These are phyloP conservation scores for Caenorhabditis wallacei DNA, from an alignment of 2,888 invertebrate species.

Conservation along the genomic window DNA sequence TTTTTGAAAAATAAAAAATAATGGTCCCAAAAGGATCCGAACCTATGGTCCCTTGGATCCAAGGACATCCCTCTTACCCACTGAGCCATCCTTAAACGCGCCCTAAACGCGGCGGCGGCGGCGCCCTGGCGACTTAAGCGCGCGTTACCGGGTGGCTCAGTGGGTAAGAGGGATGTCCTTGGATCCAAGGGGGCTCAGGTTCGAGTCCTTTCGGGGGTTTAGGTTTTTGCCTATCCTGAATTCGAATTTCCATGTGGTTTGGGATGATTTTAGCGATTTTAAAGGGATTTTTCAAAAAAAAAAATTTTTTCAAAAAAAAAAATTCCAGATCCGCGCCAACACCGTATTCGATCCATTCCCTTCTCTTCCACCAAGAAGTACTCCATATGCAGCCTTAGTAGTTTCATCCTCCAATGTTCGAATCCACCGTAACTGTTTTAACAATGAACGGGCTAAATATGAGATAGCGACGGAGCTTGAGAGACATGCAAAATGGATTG, in stretches of 20 bases:
- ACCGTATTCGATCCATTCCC: slow-evolving; percentile 91
- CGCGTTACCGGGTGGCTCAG: background rate
- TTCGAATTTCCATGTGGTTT: background rate
- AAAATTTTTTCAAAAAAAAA: background rate
- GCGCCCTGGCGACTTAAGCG: background rate
- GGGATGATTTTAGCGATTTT: background rate
- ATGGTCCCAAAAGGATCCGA: background rate
- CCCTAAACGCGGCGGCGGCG: background rate
- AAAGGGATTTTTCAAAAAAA: background rate
- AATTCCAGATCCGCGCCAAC: slow-evolving; percentile 88
- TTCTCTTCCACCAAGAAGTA: slow-evolving; percentile 91
- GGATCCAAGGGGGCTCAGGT: background rate
- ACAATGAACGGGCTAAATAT: slow-evolving; percentile 92
- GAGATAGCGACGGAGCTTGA: slow-evolving; percentile 96
- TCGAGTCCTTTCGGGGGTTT: background rate
- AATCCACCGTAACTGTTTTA: slow-evolving; percentile 91
- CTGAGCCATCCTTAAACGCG: background rate
- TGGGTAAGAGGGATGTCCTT: background rate
- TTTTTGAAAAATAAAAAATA: background rate
- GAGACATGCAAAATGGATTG: slow-evolving; percentile 94
- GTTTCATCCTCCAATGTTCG: slow-evolving; percentile 92
- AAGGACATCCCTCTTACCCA: background rate
- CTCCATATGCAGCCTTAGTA: slow-evolving; percentile 94
- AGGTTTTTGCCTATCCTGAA: background rate
- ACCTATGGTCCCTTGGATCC: background rate